phyloP scores from a whole-genome alignment of 2,888 invertebrate genomes.

The Ptilodon capucinus region DNA sequence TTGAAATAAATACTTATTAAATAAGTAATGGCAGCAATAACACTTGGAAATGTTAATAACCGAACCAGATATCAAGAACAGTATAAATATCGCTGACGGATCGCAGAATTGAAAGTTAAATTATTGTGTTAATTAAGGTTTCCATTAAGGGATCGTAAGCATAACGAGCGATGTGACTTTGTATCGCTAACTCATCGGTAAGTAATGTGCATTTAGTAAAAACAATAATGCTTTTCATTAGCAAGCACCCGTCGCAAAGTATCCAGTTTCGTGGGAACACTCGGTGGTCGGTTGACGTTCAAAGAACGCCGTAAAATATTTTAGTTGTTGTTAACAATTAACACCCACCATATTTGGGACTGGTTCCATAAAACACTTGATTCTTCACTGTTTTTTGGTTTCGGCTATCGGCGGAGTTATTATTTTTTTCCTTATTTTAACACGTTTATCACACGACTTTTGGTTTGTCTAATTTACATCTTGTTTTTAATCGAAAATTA shows the following conservation, averaged over 20 bases:
- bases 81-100: neutral
- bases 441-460: too few relatives aligned
- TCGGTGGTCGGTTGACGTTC: constrained; percentile 26
- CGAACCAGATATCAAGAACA: too few relatives aligned
- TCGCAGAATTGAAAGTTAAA: neutral
- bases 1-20: too few relatives aligned
- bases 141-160: constrained; percentile 29
- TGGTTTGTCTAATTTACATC: too few relatives aligned
- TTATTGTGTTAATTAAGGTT: constrained; percentile 31
- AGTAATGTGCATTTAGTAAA: constrained; percentile 26
- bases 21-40: too few relatives aligned
- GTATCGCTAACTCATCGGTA: constrained; percentile 36
- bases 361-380: constrained; percentile 15
- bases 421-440: too few relatives aligned
- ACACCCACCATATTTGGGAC: constrained; percentile 34
- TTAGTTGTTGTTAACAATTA: constrained; percentile 37
- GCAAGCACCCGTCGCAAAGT: constrained; percentile 24
- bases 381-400: too few relatives aligned
- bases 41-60: too few relatives aligned
- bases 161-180: constrained; percentile 26
- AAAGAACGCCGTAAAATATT: constrained; percentile 31
- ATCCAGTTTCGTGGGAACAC: constrained; percentile 46
- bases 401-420: too few relatives aligned
- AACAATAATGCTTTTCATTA: too few relatives aligned
- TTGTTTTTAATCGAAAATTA: too few relatives aligned